Percentiles rank a stretch among this genome's conserved stretches.
Evolutionary conservation across 2,113 vertebrate genomes (phyloP).

Genomic region (Ctenomys sociabilis): DNA sequence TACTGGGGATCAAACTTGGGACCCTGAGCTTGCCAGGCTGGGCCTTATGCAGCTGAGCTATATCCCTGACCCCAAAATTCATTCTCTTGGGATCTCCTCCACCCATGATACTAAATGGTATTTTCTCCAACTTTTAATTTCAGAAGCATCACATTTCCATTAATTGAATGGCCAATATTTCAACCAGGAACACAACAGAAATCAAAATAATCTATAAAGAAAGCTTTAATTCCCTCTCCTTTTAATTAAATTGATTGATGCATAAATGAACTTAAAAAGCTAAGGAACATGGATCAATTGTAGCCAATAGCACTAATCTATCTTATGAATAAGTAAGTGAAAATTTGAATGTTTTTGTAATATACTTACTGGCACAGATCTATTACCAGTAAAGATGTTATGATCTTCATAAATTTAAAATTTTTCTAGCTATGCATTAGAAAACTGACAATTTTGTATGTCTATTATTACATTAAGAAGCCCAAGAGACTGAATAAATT

Average conservation of each 20-base stretch:
- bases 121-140: slow-evolving; percentile 52
- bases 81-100: background rate
- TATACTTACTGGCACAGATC: slow-evolving; percentile 80
- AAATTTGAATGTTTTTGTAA: slow-evolving; percentile 82
- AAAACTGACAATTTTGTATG: slow-evolving; percentile 80
- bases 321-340: slow-evolving; percentile 68
- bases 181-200: background rate
- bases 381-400: slow-evolving; percentile 81
- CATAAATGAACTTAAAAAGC: background rate
- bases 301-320: slow-evolving; percentile 58
- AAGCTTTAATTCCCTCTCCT: slow-evolving; percentile 35
- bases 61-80: background rate
- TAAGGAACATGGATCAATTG: background rate
- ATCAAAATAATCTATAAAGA: slow-evolving; percentile 14
- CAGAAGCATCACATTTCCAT: slow-evolving; percentile 32
- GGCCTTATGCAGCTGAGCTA: too few relatives aligned
- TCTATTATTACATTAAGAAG: slow-evolving; percentile 66
- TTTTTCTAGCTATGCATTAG: slow-evolving; percentile 79
- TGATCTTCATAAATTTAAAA: slow-evolving; percentile 79
- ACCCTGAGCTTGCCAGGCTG: too few relatives aligned
- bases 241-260: slow-evolving; percentile 5
- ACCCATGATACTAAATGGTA: background rate
- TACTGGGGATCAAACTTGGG: too few relatives aligned
- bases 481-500: slow-evolving; percentile 65
- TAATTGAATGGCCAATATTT: slow-evolving; percentile 11